These are phyloP conservation scores for Cotesia congregata DNA, from an alignment of 2,888 invertebrate species.

Conservation along the genomic window DNA sequence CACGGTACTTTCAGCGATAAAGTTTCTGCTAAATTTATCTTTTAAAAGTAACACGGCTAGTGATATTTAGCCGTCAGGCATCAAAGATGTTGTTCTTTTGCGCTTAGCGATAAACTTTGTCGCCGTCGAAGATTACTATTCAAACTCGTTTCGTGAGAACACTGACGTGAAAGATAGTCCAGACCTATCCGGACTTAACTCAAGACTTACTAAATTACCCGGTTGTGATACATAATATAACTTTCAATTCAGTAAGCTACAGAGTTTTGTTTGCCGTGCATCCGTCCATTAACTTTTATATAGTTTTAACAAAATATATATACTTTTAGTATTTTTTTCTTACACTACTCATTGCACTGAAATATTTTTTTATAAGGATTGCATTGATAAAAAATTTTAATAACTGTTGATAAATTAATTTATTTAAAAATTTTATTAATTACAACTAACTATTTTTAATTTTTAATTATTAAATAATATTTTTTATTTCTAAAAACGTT, in stretches of 20 bases:
- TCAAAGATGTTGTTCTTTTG: conserved; percentile 11
- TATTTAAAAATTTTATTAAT: too few relatives aligned
- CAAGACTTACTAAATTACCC: background rate
- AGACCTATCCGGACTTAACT: background rate
- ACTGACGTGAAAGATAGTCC: conserved; percentile 19
- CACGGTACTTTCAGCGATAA: background rate
- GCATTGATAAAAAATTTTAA: too few relatives aligned
- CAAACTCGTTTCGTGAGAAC: conserved; percentile 46
- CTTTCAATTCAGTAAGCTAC: conserved; percentile 45
- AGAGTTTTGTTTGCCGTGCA: conserved; percentile 39
- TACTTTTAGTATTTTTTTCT: background rate
- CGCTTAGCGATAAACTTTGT: conserved; percentile 28
- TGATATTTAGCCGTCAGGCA: conserved; percentile 4
- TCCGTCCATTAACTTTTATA: conserved; percentile 27
- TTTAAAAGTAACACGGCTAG: background rate
- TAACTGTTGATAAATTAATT: too few relatives aligned
- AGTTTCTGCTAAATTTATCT: background rate
- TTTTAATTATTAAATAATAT: too few relatives aligned
- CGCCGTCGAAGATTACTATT: conserved; percentile 45
- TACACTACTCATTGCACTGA: too few relatives aligned
- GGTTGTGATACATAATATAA: conserved; percentile 29
- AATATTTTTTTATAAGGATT: too few relatives aligned
- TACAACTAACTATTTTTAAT: too few relatives aligned
- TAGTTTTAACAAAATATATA: background rate
- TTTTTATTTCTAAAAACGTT: too few relatives aligned